Percentiles rank a stretch among this genome's conserved stretches.
Evolutionary conservation across 1,140 invertebrate species (phyloP).

Genomic region (Euschistus heros): DNA sequence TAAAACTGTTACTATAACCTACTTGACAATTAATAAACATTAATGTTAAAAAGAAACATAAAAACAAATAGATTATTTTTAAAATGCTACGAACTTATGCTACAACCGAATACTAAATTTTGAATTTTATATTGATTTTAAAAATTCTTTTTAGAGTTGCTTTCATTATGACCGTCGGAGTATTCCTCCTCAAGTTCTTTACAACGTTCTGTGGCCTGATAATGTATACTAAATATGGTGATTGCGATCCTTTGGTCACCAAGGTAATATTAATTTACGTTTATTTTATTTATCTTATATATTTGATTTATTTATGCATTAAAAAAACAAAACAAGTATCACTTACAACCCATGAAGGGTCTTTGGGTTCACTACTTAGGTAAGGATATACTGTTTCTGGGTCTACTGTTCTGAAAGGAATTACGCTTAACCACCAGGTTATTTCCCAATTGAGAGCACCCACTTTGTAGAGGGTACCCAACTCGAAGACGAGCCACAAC

Average conservation of each 20-base stretch:
- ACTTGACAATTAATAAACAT: too few species aligned
- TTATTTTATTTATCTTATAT: background rate
- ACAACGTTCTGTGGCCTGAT: conserved; percentile 60
- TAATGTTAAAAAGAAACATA: too few species aligned
- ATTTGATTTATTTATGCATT: background rate
- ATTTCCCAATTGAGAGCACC: background rate
- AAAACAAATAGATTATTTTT: too few species aligned
- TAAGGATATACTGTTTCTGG: background rate
- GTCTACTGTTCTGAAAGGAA: background rate
- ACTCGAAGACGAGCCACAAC: background rate
- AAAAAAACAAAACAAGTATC: background rate
- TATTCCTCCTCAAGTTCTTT: conserved; percentile 39
- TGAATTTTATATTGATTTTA: background rate
- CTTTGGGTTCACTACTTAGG: too few species aligned
- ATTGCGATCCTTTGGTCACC: conserved; percentile 61
- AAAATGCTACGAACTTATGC: too few species aligned
- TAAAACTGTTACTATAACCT: too few species aligned
- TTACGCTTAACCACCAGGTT: background rate
- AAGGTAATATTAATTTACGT: conserved; percentile 36
- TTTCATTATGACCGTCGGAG: conserved; percentile 32
- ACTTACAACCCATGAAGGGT: too few species aligned
- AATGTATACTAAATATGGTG: conserved; percentile 62
- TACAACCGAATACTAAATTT: too few species aligned
- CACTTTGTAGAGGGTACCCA: too few species aligned
- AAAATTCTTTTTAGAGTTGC: conserved; percentile 27